phyloP scores from a whole-genome alignment of 2,797 vertebrate genomes.

The Rhodeus uyekii region DNA sequence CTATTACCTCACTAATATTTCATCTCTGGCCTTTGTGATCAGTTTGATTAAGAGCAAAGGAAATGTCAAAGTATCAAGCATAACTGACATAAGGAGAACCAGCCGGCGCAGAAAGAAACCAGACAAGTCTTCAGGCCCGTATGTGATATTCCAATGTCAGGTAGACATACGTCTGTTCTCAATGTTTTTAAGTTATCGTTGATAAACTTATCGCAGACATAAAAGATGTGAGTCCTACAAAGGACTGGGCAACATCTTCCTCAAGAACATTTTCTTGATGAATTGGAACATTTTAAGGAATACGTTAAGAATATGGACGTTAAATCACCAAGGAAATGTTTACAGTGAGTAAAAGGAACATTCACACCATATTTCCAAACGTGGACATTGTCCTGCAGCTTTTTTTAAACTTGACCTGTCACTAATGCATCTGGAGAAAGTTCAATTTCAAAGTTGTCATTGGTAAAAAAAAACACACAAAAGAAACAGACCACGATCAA shows the following conservation, averaged over 20 bases:
- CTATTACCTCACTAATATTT: too few species aligned
- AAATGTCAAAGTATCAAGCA: too few species aligned
- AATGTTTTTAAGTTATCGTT: background rate
- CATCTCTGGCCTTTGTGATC: too few species aligned
- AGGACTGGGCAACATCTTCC: background rate
- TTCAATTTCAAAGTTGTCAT: background rate
- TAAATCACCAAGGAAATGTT: background rate
- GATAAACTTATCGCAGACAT: background rate
- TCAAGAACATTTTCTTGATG: background rate
- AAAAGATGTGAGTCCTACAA: too few species aligned
- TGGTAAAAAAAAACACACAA: background rate
- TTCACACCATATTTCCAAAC: background rate
- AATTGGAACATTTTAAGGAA: background rate
- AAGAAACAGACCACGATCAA: too few species aligned
- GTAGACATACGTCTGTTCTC: background rate
- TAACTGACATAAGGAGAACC: too few species aligned
- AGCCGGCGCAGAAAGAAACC: too few species aligned
- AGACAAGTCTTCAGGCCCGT: too few species aligned
- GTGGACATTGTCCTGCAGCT: background rate
- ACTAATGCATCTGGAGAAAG: background rate
- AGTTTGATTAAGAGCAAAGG: too few species aligned
- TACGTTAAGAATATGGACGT: background rate
- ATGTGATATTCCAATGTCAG: background rate
- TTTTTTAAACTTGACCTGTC: too few species aligned
- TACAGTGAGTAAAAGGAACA: background rate